Evolutionary conservation across 53 echinoderm and acorn worm species (phyloP).

Genomic region (Holothuria scabra): DNA sequence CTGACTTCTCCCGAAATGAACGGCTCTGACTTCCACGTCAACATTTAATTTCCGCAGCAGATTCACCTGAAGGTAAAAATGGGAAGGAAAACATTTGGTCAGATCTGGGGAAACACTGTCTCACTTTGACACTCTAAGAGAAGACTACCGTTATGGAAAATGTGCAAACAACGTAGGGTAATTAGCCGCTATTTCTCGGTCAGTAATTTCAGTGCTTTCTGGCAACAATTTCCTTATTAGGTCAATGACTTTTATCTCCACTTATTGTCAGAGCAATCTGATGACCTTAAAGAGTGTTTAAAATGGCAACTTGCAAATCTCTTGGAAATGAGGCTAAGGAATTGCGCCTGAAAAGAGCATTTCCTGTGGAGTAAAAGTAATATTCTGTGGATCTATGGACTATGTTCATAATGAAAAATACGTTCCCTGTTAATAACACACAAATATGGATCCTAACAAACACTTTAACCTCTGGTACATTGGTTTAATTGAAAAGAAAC

Average conservation of each 20-base stretch:
- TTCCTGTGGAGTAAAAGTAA: too few species aligned
- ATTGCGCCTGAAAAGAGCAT: too few species aligned
- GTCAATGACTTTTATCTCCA: conserved; percentile 25
- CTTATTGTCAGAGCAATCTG: too few species aligned
- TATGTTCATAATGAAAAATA: too few species aligned
- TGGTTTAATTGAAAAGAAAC: too few species aligned
- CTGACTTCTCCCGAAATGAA: conserved; percentile 15
- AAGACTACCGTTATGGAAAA: not conserved
- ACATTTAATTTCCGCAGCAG: conserved; percentile 29
- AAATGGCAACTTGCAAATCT: too few species aligned
- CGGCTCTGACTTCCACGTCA: conserved; percentile 33
- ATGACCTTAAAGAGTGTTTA: too few species aligned
- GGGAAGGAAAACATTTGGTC: conserved; percentile 38
- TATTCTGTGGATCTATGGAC: too few species aligned
- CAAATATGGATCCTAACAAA: too few species aligned
- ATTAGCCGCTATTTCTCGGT: conserved; percentile 36
- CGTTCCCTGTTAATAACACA: too few species aligned
- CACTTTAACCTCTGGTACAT: too few species aligned
- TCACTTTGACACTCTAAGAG: not conserved
- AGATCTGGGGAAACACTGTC: conserved; percentile 1
- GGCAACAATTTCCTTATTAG: conserved; percentile 36
- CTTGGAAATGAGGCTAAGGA: too few species aligned
- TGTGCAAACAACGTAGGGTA: not conserved
- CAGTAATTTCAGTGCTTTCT: conserved; percentile 19
- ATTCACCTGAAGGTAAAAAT: conserved; percentile 25